phyloP scores from a whole-genome alignment of 1,140 invertebrate species.

The Druon quercuslanigerum region DNA sequence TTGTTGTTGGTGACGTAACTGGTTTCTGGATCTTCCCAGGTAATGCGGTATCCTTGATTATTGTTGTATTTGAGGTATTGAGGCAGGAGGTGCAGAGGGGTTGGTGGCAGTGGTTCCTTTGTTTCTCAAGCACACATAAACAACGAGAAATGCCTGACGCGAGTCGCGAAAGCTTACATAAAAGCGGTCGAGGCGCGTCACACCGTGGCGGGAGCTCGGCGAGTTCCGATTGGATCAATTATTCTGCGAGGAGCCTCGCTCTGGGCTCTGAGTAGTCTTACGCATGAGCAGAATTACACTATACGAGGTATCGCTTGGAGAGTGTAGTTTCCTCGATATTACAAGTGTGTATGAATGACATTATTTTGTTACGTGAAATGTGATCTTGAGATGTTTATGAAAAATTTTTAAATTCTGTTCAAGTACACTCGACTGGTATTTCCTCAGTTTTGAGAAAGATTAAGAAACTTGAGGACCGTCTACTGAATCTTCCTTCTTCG shows the following conservation, averaged over 20 bases:
- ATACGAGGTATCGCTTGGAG: not conserved
- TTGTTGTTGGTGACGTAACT: slow-evolving; percentile 30
- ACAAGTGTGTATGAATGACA: no score
- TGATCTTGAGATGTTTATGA: no score
- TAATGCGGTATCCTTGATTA: not conserved
- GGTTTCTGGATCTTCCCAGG: not conserved
- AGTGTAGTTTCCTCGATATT: no score
- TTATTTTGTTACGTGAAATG: no score
- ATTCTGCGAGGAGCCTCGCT: slow-evolving; percentile 56
- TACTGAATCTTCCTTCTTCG: no score
- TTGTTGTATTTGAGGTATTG: not conserved
- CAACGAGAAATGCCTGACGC: slow-evolving; percentile 27
- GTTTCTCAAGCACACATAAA: not conserved
- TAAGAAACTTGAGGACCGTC: no score
- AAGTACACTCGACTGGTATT: no score
- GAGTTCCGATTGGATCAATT: slow-evolving; percentile 62
- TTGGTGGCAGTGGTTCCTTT: not conserved
- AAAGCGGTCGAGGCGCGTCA: slow-evolving; percentile 44
- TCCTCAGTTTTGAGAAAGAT: no score
- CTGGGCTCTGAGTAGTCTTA: slow-evolving; percentile 50
- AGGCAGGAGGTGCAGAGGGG: not conserved
- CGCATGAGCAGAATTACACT: slow-evolving; percentile 55
- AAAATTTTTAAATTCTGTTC: no score
- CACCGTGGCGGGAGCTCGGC: slow-evolving; percentile 51
- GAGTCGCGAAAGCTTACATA: slow-evolving; percentile 46